phyloP scores from a whole-genome alignment of 1,140 invertebrate species.

The Tyrophagus putrescentiae region DNA sequence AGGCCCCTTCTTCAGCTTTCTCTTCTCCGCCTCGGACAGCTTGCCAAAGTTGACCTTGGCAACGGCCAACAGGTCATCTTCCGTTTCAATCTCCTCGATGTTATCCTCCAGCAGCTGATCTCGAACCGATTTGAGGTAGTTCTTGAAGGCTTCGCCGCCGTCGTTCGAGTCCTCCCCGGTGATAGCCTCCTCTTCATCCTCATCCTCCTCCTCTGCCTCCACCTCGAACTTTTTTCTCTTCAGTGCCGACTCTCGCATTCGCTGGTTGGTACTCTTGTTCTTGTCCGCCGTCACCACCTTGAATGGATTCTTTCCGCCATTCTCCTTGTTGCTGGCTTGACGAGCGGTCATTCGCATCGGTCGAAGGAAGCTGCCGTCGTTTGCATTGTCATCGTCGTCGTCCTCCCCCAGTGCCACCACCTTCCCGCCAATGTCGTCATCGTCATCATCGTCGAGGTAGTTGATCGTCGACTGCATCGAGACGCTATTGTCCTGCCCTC shows the following conservation, averaged over 20 bases:
- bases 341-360: no score
- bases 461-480: no score
- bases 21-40: background rate
- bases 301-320: constrained; percentile 4
- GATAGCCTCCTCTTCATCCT: background rate
- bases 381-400: background rate
- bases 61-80: background rate
- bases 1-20: background rate
- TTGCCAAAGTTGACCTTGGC: no score
- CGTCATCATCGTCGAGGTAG: background rate
- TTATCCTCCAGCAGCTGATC: background rate
- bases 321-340: no score
- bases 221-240: background rate
- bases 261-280: background rate
- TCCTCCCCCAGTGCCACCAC: background rate
- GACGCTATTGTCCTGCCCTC: no score
- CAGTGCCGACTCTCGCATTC: background rate
- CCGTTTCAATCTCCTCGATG: background rate
- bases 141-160: background rate
- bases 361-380: no score
- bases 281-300: background rate
- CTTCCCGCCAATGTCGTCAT: background rate
- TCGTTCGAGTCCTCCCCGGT: background rate
- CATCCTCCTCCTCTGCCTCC: background rate
- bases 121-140: background rate